Base-by-base conservation (phyloP, 2,797 vertebrate genomes). In the Odontamblyopus lacepedii region DNA sequence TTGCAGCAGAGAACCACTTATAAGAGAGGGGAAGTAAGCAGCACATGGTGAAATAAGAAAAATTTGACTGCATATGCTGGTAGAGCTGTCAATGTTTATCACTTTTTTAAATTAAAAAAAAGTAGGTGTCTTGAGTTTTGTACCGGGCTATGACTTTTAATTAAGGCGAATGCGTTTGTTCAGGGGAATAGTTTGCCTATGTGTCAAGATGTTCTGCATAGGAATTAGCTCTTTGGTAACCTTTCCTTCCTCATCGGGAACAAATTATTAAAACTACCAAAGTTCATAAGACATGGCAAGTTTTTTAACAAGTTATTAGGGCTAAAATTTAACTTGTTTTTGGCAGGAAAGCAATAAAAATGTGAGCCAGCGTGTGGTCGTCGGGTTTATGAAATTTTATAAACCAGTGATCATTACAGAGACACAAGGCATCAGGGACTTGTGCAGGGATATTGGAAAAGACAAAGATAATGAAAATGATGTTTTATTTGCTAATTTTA, bases 111-210 rank as follows among this genome's bases (percentile, higher is more conserved):
- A 32, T 67, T 67, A 16, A 67, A 67, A 67, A 23, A 55, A 67
- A 6, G 38, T 51, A 23, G 29, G 44, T 19, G 26, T 29, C 23
- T 51, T 30, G 48, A 26, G 15, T 65, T 44, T 55, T 74, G 72
- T 55, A 72, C 76, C 74, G 69, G 65, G 70, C 73, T 78, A 67
- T 85, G 71, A 69, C 69, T 73, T 64, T 78, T 74, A 81, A 85
- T 72, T 88, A 71, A 84, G 86, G 78, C 63, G 4, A 75, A 77
- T 16, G 61, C 29, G 61, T 64, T 64, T 48, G 23, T 44, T 44
- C 6, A 41, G 26, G 7, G 41, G 69, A 77, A 44, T 53, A 79
- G 76, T 81, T 79, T 32, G 64, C 65, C 67, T 35, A 68, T 77
- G 70, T 59, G 32, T 64, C 38, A 74, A 27, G 59, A 57, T 66